Evolutionary conservation across 2,113 vertebrate genomes (phyloP), one percentile per base, ranked within the genome.

Genomic region (Pimephales promelas): DNA sequence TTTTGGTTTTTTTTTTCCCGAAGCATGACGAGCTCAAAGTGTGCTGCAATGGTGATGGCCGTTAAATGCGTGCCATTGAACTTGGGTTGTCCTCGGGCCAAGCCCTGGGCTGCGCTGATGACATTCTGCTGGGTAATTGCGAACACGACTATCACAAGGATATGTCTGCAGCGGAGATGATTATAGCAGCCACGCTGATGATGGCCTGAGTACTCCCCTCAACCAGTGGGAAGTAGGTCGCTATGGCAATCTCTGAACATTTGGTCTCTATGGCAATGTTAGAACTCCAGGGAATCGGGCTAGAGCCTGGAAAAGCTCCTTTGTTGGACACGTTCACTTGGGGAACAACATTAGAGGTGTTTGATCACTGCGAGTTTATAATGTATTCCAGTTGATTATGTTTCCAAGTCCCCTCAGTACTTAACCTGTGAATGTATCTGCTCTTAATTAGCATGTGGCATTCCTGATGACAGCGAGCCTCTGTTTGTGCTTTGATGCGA

Each of bases 401-500:
- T 77, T 87, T 76, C 49, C 59, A 73, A 82, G 40, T 91, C 84
- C 79, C 76, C 70, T 88, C 84, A 88, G 78, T 87, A 85, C 89
- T 92, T 91, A 92, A 92, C 90, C 90, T 83, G 47, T 81, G 87
- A 84, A 79, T 78, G 71, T 85, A 81, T 84, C 87, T 83, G 76
- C 74, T 80, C 57, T 90, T 92, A 92, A 92, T 93, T 88, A 89
- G 88, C 18, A 40, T 66, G 59, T 85, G 74, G 85, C 73, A 86
- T 83, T 87, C 87, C 82, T 82, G 45, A 74, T 52, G 86, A 86
- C 86, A 84, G 56, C 52, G 79, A 49, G 84, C 68, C 70, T 87
- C 84, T 89, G 87, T 91, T 90, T 85, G 66, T 74, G 64, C 88
- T 90, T 90, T 92, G 92, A 93, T 89, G 88, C 81, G 18, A 71